Base-by-base conservation (phyloP, 2,113 vertebrate species). In the Corythoichthys haematopterus region DNA sequence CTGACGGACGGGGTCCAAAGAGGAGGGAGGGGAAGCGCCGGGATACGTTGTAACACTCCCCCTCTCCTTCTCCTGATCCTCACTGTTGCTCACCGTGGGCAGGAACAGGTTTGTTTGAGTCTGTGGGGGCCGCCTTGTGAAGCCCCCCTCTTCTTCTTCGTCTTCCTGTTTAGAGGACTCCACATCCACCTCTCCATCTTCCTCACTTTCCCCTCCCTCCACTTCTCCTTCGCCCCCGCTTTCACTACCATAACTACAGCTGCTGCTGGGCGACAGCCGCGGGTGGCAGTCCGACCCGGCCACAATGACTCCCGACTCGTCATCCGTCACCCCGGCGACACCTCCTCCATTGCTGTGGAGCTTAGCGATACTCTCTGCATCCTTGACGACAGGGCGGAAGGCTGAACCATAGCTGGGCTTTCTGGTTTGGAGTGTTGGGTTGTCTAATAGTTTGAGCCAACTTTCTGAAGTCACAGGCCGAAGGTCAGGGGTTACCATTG, bases 151-250 rank as follows among this genome's bases (percentile, higher is more conserved):
- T 57, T 91, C 92, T 2, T 94, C 94, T 47, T 95, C 94, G 6
- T 96, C 95, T 0, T 94, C 94, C 71, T 91, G 94, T 70, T 95
- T 94, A 0, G 93, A 93, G 68, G 93, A 93, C 82, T 97, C 96
- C 80, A 98, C 96, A 14, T 97, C 96, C 86, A 97, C 96, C 70
- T 97, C 95, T 43, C 94, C 94, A 3, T 93, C 92, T 61, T 93
- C 93, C 2, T 96, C 95, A 0, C 86, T 94, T 78, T 70, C 94
- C 56, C 84, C 67, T 89, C 91, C 94, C 58, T 94, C 72, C 83
- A 91, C 4, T 89, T 93, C 79, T 83, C 94, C 94, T 0, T 95
- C 94, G 0, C 85, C 93, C 68, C 78, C 94, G 58, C 94, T 95
- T 68, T 97, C 96, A 51, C 94, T 95, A 52, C 92, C 93, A 70